Base-by-base conservation (phyloP, 1,140 invertebrate genomes). In the Pseudomyrmex flavicornis region DNA sequence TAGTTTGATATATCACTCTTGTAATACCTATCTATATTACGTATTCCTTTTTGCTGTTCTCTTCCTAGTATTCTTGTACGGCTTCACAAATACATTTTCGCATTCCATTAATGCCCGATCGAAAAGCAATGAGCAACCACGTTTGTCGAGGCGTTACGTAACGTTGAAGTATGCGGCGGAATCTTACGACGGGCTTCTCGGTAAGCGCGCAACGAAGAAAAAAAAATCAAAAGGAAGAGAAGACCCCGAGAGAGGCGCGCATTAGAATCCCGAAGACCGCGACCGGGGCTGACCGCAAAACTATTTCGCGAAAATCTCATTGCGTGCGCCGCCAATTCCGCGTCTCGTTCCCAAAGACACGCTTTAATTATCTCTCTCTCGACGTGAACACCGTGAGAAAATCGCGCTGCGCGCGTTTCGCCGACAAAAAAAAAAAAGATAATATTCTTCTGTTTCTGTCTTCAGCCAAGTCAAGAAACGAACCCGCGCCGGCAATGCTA, bases 281-380 rank as follows among this genome's bases (percentile, higher is more conserved):
- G 63, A 79, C 48, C 48, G 22, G 35, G 2, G 52, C 59, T 52
- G 66, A 88, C 72, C 86, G 83, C 87, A 77, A 48, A 88, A 88
- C 66, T 85, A 70, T 88, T 66, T 85, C 61, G 75, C 83, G 83
- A 88, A 82, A 88, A 85, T 88, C 86, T 20, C 66, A 44, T 85
- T 82, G 69, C 63, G 72, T 72, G 75, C 63, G 74, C 79, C 75
- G 84, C 50, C 76, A 87, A 80, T 88, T 86, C 26, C 76, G 82
- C 82, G 17, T 74, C 20, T 44, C 75, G 76, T 85, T 65, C 83
- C 72, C 86, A 77, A 88, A 88, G 83, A 85, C 86, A 73, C 77
- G 76, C n/a, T 88, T 85, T 88, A 88, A 88, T 88, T 82, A 88
- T 87, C 54, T 83, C 58, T 66, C 46, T 75, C 52, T 58, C 69